A percentile compares a stretch with the other conserved stretches of the same genome.
phyloP scores from a whole-genome alignment of 2,113 vertebrate species.

The Rhinoderma darwinii region DNA sequence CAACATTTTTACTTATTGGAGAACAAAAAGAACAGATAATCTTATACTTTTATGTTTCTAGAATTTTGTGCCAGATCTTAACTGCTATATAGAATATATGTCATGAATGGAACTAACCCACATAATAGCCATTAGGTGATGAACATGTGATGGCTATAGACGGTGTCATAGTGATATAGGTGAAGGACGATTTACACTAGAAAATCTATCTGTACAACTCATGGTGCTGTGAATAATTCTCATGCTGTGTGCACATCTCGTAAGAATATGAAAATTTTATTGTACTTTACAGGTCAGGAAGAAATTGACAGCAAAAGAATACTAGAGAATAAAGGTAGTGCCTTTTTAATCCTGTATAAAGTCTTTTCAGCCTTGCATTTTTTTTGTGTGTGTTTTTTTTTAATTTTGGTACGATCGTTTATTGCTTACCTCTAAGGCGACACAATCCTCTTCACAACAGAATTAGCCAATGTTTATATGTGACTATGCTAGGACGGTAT shows the following conservation, averaged over 20 bases:
- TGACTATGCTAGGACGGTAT: background rate
- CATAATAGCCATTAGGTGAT: no score
- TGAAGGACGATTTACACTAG: no score
- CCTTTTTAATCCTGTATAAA: fast-evolving
- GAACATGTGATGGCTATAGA: no score
- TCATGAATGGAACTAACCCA: no score
- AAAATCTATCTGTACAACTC: no score
- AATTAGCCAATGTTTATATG: background rate
- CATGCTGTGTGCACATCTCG: background rate
- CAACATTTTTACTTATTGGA: no score
- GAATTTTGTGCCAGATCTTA: no score
- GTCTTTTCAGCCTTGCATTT: background rate
- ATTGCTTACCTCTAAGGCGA: background rate
- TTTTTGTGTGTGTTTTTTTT: background rate
- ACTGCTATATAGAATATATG: no score
- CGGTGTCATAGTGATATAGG: no score
- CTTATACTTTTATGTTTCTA: no score
- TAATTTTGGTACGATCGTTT: no score
- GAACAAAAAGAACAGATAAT: no score
- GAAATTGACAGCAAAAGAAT: slow-evolving; percentile 63
- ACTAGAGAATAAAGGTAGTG: slow-evolving; percentile 61
- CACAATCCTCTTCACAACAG: background rate
- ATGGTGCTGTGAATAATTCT: background rate
- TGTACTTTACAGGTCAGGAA: slow-evolving; percentile 58
- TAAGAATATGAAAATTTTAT: background rate